Evolutionary conservation across 2,113 vertebrate genomes (phyloP).

Genomic region (Stigmatopora argus): DNA sequence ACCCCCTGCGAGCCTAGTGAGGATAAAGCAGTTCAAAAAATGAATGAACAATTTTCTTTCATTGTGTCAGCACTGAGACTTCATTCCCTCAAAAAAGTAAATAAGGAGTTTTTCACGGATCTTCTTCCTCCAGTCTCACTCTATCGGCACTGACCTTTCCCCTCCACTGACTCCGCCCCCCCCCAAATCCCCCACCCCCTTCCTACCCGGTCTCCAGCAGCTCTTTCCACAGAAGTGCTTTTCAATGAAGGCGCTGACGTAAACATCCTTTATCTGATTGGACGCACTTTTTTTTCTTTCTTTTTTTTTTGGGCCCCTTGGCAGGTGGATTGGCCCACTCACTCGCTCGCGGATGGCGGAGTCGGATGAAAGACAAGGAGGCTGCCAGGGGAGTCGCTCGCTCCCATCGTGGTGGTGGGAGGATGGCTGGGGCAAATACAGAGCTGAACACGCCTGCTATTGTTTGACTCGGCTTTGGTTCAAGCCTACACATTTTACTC

Average conservation of each 20-base stretch:
- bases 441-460: constrained; percentile 11
- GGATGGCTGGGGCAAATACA: constrained; percentile 8
- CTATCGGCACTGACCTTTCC: constrained; percentile 29
- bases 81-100: neutral
- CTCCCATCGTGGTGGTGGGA: constrained; percentile 1
- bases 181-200: constrained; percentile 15
- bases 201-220: constrained; percentile 19
- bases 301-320: constrained; percentile 6
- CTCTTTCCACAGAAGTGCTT: constrained; percentile 47
- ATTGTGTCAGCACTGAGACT: neutral
- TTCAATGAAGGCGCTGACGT: constrained; percentile 48
- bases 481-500: neutral
- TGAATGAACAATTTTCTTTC: neutral
- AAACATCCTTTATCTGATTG: constrained; percentile 31
- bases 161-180: constrained; percentile 12
- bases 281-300: constrained; percentile 7
- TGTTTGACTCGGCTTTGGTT: constrained; percentile 7
- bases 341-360: constrained; percentile 5
- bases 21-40: neutral
- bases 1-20: no score
- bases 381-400: neutral
- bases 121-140: constrained; percentile 17
- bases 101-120: neutral
- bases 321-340: constrained; percentile 35
- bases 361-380: neutral